phyloP scores from a whole-genome alignment of 2,797 vertebrate species.

The Heliangelus exortis region DNA sequence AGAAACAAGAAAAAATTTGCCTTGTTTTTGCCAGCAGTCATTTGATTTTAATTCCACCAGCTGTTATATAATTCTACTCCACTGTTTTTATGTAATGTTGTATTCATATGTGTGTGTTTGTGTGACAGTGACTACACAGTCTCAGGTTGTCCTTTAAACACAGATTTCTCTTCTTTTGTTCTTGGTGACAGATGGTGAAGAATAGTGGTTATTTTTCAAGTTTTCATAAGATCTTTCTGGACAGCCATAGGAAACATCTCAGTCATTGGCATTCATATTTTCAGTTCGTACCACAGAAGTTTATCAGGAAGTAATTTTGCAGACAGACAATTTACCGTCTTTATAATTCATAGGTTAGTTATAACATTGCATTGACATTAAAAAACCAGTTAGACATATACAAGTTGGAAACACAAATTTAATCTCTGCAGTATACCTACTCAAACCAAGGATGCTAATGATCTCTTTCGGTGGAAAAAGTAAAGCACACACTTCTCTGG shows the following conservation, averaged over 20 bases:
- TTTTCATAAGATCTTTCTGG: conserved; percentile 79
- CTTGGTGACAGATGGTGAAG: neutral
- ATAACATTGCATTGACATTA: conserved; percentile 76
- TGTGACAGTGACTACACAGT: neutral
- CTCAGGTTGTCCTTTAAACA: neutral
- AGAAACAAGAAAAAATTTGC: neutral
- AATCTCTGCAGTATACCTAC: conserved; percentile 57
- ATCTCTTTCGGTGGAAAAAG: conserved; percentile 32
- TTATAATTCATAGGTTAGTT: conserved; percentile 41
- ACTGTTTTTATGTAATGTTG: neutral
- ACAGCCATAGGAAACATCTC: conserved; percentile 46
- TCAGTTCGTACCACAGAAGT: conserved; percentile 72
- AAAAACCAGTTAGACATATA: conserved; percentile 54
- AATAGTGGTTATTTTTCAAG: too few relatives aligned
- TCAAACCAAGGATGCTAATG: conserved; percentile 70
- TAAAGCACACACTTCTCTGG: neutral
- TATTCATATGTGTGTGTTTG: neutral
- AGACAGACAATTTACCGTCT: conserved; percentile 80
- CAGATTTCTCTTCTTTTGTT: neutral
- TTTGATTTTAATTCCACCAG: neutral
- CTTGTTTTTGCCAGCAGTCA: neutral
- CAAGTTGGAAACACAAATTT: conserved; percentile 68
- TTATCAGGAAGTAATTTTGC: conserved; percentile 87
- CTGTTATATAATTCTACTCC: neutral
- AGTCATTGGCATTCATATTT: conserved; percentile 72